These are phyloP conservation scores for Orgyia antiqua DNA, from an alignment of 2,888 invertebrate genomes.

Conservation along the genomic window DNA sequence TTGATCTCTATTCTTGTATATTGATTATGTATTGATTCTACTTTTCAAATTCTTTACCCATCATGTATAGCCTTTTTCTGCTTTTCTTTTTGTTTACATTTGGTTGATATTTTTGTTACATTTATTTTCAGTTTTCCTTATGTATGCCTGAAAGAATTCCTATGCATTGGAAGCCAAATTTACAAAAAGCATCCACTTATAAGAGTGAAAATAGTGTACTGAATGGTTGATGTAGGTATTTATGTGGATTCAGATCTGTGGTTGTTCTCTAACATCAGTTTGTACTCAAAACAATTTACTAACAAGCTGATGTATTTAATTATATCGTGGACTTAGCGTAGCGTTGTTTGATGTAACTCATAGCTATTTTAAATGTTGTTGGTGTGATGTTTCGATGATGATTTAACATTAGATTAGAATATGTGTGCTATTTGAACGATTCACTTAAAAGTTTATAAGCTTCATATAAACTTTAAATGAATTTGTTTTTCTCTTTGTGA, in stretches of 20 bases:
- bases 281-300: slow-evolving; percentile 33
- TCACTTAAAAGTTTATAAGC: slow-evolving; percentile 11
- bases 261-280: slow-evolving; percentile 39
- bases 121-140: slow-evolving; percentile 74
- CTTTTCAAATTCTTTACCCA: too few relatives aligned
- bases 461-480: slow-evolving; percentile 44
- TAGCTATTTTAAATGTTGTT: slow-evolving; percentile 75
- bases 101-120: slow-evolving; percentile 46
- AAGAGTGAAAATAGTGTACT: slow-evolving; percentile 78
- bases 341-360: slow-evolving; percentile 64
- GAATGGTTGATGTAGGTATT: slow-evolving; percentile 74
- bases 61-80: too few relatives aligned
- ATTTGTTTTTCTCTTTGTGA: slow-evolving; percentile 16
- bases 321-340: slow-evolving; percentile 63
- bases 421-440: slow-evolving; percentile 55
- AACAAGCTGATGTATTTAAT: slow-evolving; percentile 37
- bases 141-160: slow-evolving; percentile 78
- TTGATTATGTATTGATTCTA: too few relatives aligned
- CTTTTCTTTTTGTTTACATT: slow-evolving; percentile 27
- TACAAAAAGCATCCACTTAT: slow-evolving; percentile 76
- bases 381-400: slow-evolving; percentile 70
- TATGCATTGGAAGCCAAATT: slow-evolving; percentile 77
- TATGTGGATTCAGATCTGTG: slow-evolving; percentile 40
- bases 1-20: too few relatives aligned
- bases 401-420: slow-evolving; percentile 56